Base-by-base conservation (phyloP, 2,113 vertebrate species). In the Psilopogon haemacephalus region DNA sequence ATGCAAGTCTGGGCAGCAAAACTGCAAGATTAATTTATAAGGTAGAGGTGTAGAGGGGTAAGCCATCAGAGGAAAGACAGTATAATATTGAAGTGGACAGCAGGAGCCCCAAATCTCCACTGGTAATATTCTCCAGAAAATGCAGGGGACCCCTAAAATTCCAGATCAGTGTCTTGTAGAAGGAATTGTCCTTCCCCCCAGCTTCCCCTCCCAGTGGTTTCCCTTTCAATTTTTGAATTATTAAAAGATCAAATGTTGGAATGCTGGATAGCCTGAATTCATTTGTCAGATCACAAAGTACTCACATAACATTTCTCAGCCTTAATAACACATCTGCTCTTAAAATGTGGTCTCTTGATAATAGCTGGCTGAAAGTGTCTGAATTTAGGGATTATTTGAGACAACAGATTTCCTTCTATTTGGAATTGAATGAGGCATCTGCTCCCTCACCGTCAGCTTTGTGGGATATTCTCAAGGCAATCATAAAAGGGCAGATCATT, bases 391-490 rank as follows among this genome's bases (percentile, higher is more conserved):
- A 98, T 98, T 98, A 98, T 98, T 98, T 97, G 97, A 98, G 97
- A 98, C 97, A 98, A 98, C 97, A 98, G 98, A 98, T 98, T 98
- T 98, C 98, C 97, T 98, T 97, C 98, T 98, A 98, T 98, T 97
- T 98, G 97, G 97, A 98, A 97, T 97, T 97, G 97, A 97, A 97
- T 95, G 97, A 97, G 97, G 97, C 98, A 98, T 98, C 97, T 98
- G 98, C 97, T 98, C 97, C 94, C 95, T 97, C 96, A 97, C 97
- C 83, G 92, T 97, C 96, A 97, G 97, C 97, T 97, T 97, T 97
- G 97, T 97, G 95, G 77, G 95, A 97, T 95, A 97, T 97, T 98
- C 97, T 98, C 97, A 96, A 97, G 97, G 95, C 97, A 95, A 97
- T 98, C 97, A 97, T 98, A 97, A 98, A 98, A 98, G 98, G 97